These are phyloP conservation scores for Alligator sinensis DNA, from an alignment of 2,113 vertebrate genomes.

Conservation along the genomic window DNA sequence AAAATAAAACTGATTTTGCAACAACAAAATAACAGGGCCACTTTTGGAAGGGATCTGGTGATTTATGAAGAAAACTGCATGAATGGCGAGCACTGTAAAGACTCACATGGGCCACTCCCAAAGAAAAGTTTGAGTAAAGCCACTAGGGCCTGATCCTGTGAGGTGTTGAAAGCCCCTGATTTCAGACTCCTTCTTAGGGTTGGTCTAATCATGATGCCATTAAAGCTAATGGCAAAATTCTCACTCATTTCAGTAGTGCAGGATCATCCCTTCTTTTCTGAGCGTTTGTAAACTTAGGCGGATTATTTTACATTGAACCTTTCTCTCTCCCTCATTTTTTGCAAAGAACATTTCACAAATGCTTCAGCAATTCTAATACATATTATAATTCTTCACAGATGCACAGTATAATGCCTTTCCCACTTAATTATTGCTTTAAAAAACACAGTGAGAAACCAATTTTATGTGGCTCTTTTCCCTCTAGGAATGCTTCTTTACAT, in stretches of 20 bases:
- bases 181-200: background rate
- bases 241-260: background rate
- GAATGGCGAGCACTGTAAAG: slow-evolving; percentile 9
- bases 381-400: background rate
- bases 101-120: slow-evolving; percentile 26
- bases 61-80: slow-evolving; percentile 8
- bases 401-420: slow-evolving; percentile 2
- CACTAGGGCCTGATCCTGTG: background rate
- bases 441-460: slow-evolving; percentile 35
- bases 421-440: slow-evolving; percentile 28
- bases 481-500: background rate
- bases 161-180: background rate
- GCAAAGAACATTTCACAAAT: background rate
- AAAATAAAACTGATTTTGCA: slow-evolving; percentile 59
- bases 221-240: background rate
- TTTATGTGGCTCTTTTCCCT: slow-evolving; percentile 16
- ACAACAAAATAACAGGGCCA: slow-evolving; percentile 42
- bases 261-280: background rate
- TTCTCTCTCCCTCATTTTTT: background rate
- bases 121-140: slow-evolving; percentile 48
- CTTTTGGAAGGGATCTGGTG: slow-evolving; percentile 31
- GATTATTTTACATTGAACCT: background rate
- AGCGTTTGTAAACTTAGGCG: background rate
- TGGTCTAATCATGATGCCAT: background rate
- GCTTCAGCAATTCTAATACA: slow-evolving; percentile 15